Evolutionary conservation across 2,113 vertebrate species (phyloP).

Genomic region (Sinocyclocheilus maitianheensis): DNA sequence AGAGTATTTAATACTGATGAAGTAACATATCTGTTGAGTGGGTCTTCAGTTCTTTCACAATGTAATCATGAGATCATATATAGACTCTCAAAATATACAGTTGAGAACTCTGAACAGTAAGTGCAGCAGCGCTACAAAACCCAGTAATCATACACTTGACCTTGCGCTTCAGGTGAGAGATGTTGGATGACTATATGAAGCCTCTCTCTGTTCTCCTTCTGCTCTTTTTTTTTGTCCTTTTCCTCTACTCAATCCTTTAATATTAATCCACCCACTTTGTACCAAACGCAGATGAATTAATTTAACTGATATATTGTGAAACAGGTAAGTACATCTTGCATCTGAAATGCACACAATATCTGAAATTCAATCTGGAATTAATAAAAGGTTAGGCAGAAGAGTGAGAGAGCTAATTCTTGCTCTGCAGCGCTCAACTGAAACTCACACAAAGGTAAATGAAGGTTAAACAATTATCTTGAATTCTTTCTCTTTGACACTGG

Average conservation of each 20-base stretch:
- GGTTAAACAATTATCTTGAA: slow-evolving; percentile 58
- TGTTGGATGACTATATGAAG: neutral
- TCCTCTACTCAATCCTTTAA: neutral
- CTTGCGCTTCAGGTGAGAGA: neutral
- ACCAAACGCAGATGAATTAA: neutral
- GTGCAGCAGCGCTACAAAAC: slow-evolving; percentile 2
- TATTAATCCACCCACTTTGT: neutral
- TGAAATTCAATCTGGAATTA: neutral
- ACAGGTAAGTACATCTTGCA: neutral
- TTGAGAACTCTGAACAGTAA: neutral
- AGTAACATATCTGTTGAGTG: neutral
- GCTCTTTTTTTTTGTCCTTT: neutral
- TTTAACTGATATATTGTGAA: neutral
- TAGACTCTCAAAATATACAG: neutral
- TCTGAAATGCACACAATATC: neutral
- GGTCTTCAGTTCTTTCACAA: neutral
- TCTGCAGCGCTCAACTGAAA: slow-evolving; percentile 27
- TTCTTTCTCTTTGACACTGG: slow-evolving; percentile 55
- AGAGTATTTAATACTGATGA: neutral
- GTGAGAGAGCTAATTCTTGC: slow-evolving; percentile 42
- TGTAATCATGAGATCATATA: neutral
- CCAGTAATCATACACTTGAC: neutral
- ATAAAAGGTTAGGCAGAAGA: slow-evolving; percentile 45
- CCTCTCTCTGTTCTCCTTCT: neutral
- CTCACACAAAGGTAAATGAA: slow-evolving; percentile 59